These are phyloP conservation scores for Astyanax mexicanus DNA, from an alignment of 2,797 vertebrate genomes.

Conservation along the genomic window DNA sequence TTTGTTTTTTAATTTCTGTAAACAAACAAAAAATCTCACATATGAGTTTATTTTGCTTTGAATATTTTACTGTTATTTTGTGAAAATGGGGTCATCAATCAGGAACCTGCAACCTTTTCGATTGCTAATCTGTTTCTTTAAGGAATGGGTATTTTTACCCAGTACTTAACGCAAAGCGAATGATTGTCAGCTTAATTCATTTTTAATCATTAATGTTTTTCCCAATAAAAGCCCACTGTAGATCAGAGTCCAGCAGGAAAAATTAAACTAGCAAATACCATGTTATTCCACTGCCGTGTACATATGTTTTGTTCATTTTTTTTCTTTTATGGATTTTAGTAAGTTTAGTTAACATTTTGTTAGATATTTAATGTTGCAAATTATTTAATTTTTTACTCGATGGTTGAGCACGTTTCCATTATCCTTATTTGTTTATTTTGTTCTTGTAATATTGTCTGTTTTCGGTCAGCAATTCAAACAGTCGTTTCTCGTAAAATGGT, in stretches of 20 bases:
- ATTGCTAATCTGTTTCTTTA: neutral
- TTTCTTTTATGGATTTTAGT: neutral
- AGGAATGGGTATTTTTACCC: neutral
- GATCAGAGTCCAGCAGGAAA: neutral
- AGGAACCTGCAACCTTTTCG: slow-evolving; percentile 8
- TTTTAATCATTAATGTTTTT: neutral
- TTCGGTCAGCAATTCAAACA: slow-evolving; percentile 52
- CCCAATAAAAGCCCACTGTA: slow-evolving; percentile 27
- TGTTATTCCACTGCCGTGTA: neutral
- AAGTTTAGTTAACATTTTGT: neutral
- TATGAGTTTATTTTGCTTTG: neutral
- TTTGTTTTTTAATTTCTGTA: neutral
- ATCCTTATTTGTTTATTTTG: slow-evolving; percentile 2
- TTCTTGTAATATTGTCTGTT: slow-evolving; percentile 2
- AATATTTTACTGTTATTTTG: neutral
- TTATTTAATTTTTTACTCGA: neutral
- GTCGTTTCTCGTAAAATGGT: neutral
- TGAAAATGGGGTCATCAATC: neutral
- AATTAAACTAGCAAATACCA: neutral
- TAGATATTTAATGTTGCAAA: slow-evolving; percentile 68
- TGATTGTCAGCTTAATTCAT: neutral
- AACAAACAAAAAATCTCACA: neutral
- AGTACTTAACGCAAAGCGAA: slow-evolving; percentile 20
- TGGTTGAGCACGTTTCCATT: slow-evolving; percentile 8
- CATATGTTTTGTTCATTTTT: neutral